These are phyloP conservation scores for Naso thynnoides DNA, from an alignment of 2,797 vertebrate genomes.

Conservation along the genomic window DNA sequence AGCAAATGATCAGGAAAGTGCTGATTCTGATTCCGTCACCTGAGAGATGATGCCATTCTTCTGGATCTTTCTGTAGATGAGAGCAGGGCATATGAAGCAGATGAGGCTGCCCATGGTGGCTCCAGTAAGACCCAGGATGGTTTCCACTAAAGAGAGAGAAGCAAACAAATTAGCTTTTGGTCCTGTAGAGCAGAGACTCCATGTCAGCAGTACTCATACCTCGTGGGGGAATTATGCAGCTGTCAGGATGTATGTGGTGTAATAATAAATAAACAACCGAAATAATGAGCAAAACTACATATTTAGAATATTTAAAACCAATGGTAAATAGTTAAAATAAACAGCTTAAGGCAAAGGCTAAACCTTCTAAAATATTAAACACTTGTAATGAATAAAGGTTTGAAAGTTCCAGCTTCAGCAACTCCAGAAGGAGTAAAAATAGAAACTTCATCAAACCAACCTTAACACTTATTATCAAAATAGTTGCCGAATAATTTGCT, in stretches of 20 bases:
- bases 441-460: background rate
- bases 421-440: background rate
- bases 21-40: constrained; percentile 75
- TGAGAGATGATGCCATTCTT: constrained; percentile 91
- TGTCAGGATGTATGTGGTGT: background rate
- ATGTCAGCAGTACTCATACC: background rate
- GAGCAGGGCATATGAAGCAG: constrained; percentile 97
- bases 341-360: no score
- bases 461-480: background rate
- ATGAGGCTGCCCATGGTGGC: constrained; percentile 99
- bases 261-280: background rate
- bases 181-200: background rate
- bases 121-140: constrained; percentile 95
- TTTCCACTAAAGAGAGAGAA: constrained; percentile 89
- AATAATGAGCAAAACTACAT: background rate
- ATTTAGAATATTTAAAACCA: no score
- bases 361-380: background rate
- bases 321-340: no score
- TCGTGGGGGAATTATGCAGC: no score
- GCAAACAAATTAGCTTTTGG: background rate
- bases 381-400: background rate
- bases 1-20: background rate
- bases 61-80: constrained; percentile 96
- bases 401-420: background rate
- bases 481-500: no score